Percentiles rank a stretch among this genome's conserved stretches.
Conservation (phyloP, 1,140 invertebrate genomes). For the Pygmarrhopalites habei region DNA sequence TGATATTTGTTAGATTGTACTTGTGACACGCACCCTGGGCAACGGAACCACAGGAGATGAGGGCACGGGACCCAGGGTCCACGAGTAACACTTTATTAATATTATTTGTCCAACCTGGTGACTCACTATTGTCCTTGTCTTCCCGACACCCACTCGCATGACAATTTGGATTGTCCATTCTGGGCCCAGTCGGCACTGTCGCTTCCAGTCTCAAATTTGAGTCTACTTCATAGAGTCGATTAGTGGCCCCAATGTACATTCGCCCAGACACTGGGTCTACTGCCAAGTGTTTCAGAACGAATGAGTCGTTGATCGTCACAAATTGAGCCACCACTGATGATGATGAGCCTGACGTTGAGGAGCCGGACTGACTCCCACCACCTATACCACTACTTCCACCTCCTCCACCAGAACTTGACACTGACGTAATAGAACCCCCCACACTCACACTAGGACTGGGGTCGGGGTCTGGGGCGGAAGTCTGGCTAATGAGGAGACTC, state of each 20-base stretch:
- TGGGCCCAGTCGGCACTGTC: constrained; percentile 63
- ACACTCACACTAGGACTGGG: too few relatives aligned
- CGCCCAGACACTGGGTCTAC: constrained; percentile 54
- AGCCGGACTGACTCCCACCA: neutral
- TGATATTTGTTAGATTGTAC: constrained; percentile 75
- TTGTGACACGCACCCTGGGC: constrained; percentile 80
- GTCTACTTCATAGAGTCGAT: constrained; percentile 73
- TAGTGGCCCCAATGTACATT: constrained; percentile 73
- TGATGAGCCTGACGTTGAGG: neutral
- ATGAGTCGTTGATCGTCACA: constrained; percentile 42
- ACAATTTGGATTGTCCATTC: constrained; percentile 76
- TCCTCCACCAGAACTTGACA: neutral
- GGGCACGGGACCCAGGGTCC: constrained; percentile 65
- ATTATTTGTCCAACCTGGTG: constrained; percentile 60
- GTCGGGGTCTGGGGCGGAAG: neutral
- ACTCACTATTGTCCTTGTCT: constrained; percentile 52
- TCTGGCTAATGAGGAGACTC: constrained; percentile 30
- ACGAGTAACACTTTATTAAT: constrained; percentile 87
- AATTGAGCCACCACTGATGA: constrained; percentile 40
- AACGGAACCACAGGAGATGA: constrained; percentile 82
- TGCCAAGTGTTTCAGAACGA: constrained; percentile 52
- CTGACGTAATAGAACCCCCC: neutral
- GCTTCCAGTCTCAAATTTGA: constrained; percentile 62
- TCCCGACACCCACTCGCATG: constrained; percentile 57
- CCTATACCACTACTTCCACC: too few relatives aligned